These are phyloP conservation scores for Leptopterna dolabrata DNA, from an alignment of 2,888 invertebrate species.

Conservation along the genomic window DNA sequence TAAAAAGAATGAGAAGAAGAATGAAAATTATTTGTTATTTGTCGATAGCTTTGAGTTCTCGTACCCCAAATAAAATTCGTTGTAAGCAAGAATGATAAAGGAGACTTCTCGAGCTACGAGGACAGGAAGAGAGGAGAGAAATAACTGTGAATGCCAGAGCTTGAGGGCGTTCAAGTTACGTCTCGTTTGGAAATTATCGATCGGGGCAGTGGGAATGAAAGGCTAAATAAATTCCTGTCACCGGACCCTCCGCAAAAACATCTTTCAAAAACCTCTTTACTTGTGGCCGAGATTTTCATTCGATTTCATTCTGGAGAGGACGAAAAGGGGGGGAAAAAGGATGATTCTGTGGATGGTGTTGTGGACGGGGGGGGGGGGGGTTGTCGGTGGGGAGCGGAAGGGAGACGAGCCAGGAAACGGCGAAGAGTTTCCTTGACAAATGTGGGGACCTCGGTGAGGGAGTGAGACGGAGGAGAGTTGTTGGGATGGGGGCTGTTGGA, in stretches of 20 bases:
- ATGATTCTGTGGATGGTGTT: neutral
- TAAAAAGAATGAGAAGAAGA: no score
- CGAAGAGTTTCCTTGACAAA: neutral
- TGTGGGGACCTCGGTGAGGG: neutral
- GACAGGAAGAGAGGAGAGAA: neutral
- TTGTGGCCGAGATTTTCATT: slow-evolving; percentile 11
- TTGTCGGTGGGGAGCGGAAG: neutral
- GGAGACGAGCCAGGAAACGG: neutral
- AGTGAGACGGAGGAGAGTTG: neutral
- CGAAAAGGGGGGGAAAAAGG: neutral
- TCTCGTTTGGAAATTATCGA: slow-evolving; percentile 11
- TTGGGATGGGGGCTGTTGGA: neutral
- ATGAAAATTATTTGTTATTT: no score
- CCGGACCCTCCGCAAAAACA: neutral
- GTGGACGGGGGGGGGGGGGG: neutral
- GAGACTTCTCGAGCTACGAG: no score
- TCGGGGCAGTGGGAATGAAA: neutral
- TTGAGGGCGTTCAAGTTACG: neutral
- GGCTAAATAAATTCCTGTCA: slow-evolving; percentile 2
- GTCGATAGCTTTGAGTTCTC: no score
- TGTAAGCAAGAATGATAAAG: no score
- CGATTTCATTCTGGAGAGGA: neutral
- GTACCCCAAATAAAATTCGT: no score
- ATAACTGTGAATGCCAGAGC: neutral
- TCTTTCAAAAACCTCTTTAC: neutral